These are phyloP conservation scores for Mellilla xanthometata DNA, from an alignment of 2,888 invertebrate species.

Conservation along the genomic window DNA sequence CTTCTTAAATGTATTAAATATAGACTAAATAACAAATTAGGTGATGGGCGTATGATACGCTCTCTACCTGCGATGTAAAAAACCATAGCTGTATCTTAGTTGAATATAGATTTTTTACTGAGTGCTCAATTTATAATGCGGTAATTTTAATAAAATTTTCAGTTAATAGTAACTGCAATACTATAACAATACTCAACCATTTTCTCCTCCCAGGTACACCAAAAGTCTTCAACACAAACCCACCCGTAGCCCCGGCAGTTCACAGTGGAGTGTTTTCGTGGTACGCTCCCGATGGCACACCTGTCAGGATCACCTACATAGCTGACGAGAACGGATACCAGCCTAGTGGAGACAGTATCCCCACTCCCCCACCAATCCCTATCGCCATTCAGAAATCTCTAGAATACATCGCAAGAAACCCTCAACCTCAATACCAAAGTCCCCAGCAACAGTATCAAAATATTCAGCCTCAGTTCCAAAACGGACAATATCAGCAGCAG, in stretches of 20 bases:
- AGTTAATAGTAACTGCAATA: not conserved
- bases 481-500: slow-evolving; percentile 17
- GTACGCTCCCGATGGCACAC: slow-evolving; percentile 84
- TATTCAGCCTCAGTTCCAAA: too few species aligned
- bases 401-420: not conserved
- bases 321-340: slow-evolving; percentile 88
- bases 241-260: slow-evolving; percentile 58
- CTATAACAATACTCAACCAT: not conserved
- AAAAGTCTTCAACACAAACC: slow-evolving; percentile 73
- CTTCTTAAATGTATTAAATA: too few species aligned
- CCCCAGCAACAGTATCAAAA: too few species aligned
- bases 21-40: too few species aligned
- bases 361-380: slow-evolving; percentile 78
- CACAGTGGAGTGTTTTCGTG: slow-evolving; percentile 79
- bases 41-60: too few species aligned
- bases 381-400: slow-evolving; percentile 51
- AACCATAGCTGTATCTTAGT: too few species aligned
- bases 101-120: too few species aligned
- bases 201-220: slow-evolving; percentile 41
- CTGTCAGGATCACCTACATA: slow-evolving; percentile 79
- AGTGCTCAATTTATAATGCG: too few species aligned
- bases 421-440: slow-evolving; percentile 20
- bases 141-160: not conserved
- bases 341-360: slow-evolving; percentile 75
- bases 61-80: too few species aligned